Conservation (phyloP, 92 coral and sea anemone species). For the Actinostola sp. region DNA sequence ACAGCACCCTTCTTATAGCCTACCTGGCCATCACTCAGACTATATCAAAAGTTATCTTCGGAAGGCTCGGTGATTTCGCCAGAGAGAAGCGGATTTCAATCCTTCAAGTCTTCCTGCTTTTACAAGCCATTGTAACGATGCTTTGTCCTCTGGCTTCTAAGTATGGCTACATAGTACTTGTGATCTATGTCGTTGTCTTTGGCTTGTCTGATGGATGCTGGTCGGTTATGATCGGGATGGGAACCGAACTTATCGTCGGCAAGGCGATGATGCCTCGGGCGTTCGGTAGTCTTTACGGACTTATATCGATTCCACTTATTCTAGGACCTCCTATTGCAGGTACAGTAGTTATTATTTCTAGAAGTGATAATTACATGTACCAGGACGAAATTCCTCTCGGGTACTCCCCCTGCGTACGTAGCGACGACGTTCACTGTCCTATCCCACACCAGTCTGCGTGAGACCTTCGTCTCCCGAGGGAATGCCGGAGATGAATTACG, state of each 20-base stretch:
- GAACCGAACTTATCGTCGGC: conserved; percentile 68
- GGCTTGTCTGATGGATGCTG: conserved; percentile 76
- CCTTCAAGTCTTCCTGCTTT: conserved; percentile 45
- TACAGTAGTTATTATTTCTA: conserved; percentile 18
- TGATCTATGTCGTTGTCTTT: conserved; percentile 64
- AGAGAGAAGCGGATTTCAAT: conserved; percentile 21
- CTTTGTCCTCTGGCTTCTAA: conserved; percentile 61
- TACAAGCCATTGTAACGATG: conserved; percentile 55
- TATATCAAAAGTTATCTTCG: conserved; percentile 50
- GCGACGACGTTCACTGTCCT: too few species aligned
- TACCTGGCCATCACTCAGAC: conserved; percentile 61
- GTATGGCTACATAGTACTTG: conserved; percentile 51
- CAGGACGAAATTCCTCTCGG: too few species aligned
- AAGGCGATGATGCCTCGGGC: conserved; percentile 73
- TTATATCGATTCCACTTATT: conserved; percentile 66
- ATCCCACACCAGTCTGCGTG: too few species aligned
- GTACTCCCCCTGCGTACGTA: too few species aligned
- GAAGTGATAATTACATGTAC: too few species aligned
- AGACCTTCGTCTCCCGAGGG: too few species aligned
- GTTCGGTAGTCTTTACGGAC: conserved; percentile 71
- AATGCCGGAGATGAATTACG: too few species aligned
- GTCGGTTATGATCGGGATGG: conserved; percentile 76
- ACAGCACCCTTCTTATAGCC: conserved; percentile 59
- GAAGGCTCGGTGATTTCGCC: conserved; percentile 54
- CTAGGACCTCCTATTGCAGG: conserved; percentile 85